These are phyloP conservation scores for Microcebus tavaratra DNA, from an alignment of 2,113 vertebrate genomes.

Conservation along the genomic window DNA sequence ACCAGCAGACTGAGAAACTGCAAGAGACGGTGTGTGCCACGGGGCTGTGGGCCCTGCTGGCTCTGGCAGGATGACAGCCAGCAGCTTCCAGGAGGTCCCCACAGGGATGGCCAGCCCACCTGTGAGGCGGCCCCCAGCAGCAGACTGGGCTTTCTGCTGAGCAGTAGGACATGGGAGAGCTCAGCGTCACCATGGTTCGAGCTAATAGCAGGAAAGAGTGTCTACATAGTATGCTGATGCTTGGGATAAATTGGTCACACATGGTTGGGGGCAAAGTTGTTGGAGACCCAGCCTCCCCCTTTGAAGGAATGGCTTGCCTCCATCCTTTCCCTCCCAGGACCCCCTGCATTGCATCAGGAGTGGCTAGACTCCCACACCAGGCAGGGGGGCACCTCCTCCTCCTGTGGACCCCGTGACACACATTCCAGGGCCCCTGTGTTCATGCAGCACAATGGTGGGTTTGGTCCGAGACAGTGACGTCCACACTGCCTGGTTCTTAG, in stretches of 20 bases:
- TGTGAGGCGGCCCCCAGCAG: not conserved
- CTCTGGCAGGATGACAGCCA: not conserved
- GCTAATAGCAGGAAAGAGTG: not conserved
- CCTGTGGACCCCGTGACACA: not conserved
- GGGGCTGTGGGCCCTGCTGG: not conserved
- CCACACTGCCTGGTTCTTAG: not conserved
- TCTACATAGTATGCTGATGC: not conserved
- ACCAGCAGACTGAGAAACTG: not conserved
- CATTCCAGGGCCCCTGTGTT: not conserved
- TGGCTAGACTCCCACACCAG: not conserved
- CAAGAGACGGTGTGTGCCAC: accelerated
- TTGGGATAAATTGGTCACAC: not conserved
- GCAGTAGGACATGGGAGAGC: not conserved
- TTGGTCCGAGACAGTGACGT: not conserved
- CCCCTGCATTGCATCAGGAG: not conserved
- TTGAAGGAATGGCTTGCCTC: not conserved
- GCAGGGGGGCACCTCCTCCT: not conserved
- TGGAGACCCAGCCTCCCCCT: too few relatives aligned
- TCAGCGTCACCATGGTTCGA: not conserved
- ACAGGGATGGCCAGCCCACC: not conserved
- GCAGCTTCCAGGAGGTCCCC: too few relatives aligned
- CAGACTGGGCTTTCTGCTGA: not conserved
- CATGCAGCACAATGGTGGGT: not conserved
- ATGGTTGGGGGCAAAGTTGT: not conserved
- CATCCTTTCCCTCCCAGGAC: not conserved